These are phyloP conservation scores for Karalla daura DNA, from an alignment of 2,797 vertebrate species.

Conservation along the genomic window DNA sequence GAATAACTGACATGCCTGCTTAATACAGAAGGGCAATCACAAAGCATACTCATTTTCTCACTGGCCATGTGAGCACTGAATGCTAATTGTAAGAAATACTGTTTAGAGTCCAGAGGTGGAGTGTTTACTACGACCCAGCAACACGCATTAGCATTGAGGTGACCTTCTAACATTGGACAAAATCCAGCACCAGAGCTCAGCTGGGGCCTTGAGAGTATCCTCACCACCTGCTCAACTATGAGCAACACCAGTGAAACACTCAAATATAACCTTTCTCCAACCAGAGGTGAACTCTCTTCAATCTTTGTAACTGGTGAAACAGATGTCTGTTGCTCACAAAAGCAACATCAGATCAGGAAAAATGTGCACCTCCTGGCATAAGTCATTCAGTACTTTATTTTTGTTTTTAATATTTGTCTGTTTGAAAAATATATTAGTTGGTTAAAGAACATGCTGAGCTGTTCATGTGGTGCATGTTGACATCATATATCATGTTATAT, in stretches of 20 bases:
- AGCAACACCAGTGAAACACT: constrained; percentile 15
- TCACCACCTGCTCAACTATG: constrained; percentile 49
- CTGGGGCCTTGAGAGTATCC: constrained; percentile 36
- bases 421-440: not conserved
- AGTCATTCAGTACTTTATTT: not conserved
- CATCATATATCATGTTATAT: no score
- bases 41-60: not conserved
- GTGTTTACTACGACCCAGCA: constrained; percentile 22
- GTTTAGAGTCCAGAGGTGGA: constrained; percentile 35
- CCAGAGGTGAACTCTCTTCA: not conserved
- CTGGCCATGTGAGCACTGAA: not conserved
- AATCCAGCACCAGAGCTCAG: constrained; percentile 46
- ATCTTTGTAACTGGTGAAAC: not conserved
- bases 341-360: not conserved
- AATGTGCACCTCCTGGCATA: not conserved
- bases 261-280: constrained; percentile 11
- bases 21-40: not conserved
- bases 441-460: not conserved
- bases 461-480: not conserved
- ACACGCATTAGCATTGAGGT: constrained; percentile 40
- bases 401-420: not conserved
- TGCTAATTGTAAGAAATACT: constrained; percentile 12
- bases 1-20: not conserved
- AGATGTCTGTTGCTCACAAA: not conserved
- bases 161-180: constrained; percentile 63